Base-by-base conservation (phyloP, 1,140 invertebrate genomes). In the Carposina sasakii region DNA sequence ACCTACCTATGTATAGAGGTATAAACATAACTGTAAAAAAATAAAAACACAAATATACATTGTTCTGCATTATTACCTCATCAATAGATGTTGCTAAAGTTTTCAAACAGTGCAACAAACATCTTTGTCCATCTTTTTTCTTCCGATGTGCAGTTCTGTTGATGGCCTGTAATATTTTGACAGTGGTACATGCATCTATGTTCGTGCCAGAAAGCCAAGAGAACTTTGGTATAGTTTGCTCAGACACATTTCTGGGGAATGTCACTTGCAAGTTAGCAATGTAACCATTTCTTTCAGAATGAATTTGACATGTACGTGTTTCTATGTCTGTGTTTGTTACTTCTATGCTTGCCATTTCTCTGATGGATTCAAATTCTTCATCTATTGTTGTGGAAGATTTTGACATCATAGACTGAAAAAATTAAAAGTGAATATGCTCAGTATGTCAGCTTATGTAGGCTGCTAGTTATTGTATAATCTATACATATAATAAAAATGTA, bases 291-390 rank as follows among this genome's bases (percentile, higher is more conserved):
- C 90, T 89, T 36, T 89, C 88, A 1, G 92, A 91, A 36, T 90
- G 91, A 21, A 95, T 93, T 2, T 90, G 91, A 39, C 95, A 89
- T 48, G 90, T 91, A 12, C 89, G 83, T 3, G 89, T 88, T 66
- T 93, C 90, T 74, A 93, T 89, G 61, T 91, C 90, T 49, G 96
- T 90, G 60, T 91, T 90, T 39, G 95, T 90, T 64, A 96, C 93
- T 31, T 93, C 92, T 71, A 96, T 95, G 72, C 96, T 94, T 10
- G 93, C 91, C 71, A 85, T 76, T 77, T 96, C 95, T 22, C 95
- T 87, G 26, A 96, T 84, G 5, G 92, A 94, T 58, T 86, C 85
- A 84, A 96, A 97, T 81, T 96, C 95, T 83, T 96, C 94, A 68
- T 95, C 90, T 39, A 83, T 81, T 30, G 76, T 71, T 34, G 75